A percentile compares a stretch with the other conserved stretches of the same genome.
Conservation (phyloP, 2,797 vertebrate genomes). For the Emys orbicularis region DNA sequence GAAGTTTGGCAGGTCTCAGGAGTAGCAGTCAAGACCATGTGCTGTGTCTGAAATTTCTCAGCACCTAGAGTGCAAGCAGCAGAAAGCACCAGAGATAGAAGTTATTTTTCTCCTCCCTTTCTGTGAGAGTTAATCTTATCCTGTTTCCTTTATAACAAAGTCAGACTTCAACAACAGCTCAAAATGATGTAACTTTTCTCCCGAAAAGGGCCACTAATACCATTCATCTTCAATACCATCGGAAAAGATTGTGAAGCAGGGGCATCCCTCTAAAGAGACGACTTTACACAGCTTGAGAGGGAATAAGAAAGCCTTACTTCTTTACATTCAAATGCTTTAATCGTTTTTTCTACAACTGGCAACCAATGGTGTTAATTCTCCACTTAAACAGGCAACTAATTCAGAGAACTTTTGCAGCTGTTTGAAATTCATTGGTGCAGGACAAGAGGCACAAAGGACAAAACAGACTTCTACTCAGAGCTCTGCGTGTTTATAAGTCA, state of each 20-base stretch:
- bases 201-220: not conserved
- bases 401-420: not conserved
- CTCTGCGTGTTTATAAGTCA: accelerated
- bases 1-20: not conserved
- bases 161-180: not conserved
- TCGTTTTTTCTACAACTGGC: not conserved
- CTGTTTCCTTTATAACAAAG: no score
- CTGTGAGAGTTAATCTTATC: not conserved
- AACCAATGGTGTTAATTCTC: not conserved
- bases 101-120: not conserved
- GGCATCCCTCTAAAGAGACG: not conserved
- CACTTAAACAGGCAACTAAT: not conserved
- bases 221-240: not conserved
- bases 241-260: not conserved
- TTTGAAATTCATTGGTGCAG: not conserved
- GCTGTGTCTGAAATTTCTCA: not conserved
- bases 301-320: not conserved
- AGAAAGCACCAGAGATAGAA: not conserved
- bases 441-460: not conserved
- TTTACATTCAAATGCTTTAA: not conserved
- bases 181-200: not conserved
- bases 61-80: not conserved
- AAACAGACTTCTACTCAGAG: not conserved
- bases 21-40: not conserved
- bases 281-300: not conserved